Percentiles rank a stretch among this genome's conserved stretches.
Evolutionary conservation across 2,113 vertebrate genomes (phyloP).

Genomic region (Martes martes): DNA sequence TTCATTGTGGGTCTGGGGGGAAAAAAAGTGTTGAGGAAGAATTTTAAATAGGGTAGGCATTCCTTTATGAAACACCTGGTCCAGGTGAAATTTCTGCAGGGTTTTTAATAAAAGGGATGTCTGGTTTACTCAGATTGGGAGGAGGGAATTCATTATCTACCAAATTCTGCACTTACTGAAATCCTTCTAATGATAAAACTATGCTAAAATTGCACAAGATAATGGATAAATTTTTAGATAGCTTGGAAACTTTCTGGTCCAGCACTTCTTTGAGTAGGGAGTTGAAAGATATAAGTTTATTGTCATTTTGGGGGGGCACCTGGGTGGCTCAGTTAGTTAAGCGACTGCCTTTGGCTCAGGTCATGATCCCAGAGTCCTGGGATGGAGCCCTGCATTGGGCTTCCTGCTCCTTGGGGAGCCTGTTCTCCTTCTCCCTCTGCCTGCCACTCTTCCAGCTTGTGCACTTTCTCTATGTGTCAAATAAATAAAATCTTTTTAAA

Average conservation of each 20-base stretch:
- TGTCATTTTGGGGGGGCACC: not conserved
- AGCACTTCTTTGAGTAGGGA: not conserved
- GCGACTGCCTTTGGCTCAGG: too few species aligned
- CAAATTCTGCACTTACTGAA: not conserved
- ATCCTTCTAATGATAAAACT: not conserved
- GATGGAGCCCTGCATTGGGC: too few species aligned
- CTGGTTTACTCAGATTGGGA: not conserved
- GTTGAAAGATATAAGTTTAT: not conserved
- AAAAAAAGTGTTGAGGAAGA: not conserved
- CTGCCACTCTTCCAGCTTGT: too few species aligned
- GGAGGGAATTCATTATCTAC: not conserved
- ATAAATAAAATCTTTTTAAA: too few species aligned
- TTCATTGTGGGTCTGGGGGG: not conserved
- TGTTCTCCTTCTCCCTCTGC: too few species aligned
- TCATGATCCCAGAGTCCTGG: too few species aligned
- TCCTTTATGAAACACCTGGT: not conserved
- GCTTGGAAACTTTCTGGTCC: not conserved
- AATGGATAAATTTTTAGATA: not conserved
- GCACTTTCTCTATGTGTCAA: too few species aligned
- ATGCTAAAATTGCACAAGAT: not conserved
- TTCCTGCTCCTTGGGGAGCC: too few species aligned
- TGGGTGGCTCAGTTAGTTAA: too few species aligned
- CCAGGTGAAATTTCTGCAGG: not conserved
- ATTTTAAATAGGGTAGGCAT: not conserved
- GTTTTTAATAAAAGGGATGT: not conserved